Base-by-base conservation (phyloP, 2,888 invertebrate genomes). In the Rhagophthalmus giganteus region DNA sequence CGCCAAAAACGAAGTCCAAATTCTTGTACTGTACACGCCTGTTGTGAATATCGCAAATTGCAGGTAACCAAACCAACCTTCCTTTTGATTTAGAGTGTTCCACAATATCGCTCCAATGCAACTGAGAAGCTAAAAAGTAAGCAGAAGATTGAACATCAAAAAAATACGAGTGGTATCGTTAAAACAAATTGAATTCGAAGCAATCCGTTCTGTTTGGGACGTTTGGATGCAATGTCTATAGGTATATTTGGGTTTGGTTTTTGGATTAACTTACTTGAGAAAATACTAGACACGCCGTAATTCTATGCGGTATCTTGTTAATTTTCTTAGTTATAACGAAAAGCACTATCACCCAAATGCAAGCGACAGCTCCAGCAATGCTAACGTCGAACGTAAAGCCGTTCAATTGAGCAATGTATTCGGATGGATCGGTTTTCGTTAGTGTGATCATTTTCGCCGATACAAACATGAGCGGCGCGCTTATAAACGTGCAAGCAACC, bases 381-480 rank as follows among this genome's bases (percentile, higher is more conserved):
- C 93, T 90, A 33, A 94, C 80, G 65, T 94, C 90, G 61, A 93
- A 86, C 1, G 90, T 87, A 64, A 93, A 94, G 24, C 79, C 76
- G 69, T 87, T 85, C 41, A 95, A 73, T 61, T 93, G 85, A 14
- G 81, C 82, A 1, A 88, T 82, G 68, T 88, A 94, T 65, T 91
- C 87, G 14, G 79, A 71, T 0, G 88, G 86, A 58, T 78, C 78
- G 35, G 83, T 73, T 60, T 86, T 85, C 35, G 88, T 86, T 33
- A 90, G 74, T 0, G 90, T 87, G 60, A 95, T 90, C 83, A 96
- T 87, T 79, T 93, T 90, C 1, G 95, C 94, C 0, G 96, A 95
- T 50, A 95, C 83, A 71, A 94, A 95, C 90, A 96, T 95, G 62
- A 96, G 79, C 0, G 96, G 96, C 0, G 93, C 96, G 8, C 95